phyloP scores from a whole-genome alignment of 2,113 vertebrate genomes.

The Oostethus manadensis region DNA sequence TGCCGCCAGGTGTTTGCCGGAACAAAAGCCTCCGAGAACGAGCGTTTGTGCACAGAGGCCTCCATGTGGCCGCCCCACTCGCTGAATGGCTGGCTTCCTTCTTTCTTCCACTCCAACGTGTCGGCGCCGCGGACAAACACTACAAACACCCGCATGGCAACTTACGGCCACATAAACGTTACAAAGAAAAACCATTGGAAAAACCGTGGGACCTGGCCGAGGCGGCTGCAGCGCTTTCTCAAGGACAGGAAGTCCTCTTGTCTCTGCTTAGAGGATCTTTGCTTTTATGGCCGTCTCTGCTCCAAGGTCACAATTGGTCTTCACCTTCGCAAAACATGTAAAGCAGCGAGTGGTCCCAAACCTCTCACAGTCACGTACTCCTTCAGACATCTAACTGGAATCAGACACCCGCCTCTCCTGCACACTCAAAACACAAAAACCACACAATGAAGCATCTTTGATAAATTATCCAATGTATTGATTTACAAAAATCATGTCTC shows the following conservation, averaged over 20 bases:
- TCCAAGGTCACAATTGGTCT: slow-evolving; percentile 9
- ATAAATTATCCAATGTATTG: no score
- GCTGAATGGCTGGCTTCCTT: slow-evolving; percentile 61
- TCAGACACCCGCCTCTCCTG: no score
- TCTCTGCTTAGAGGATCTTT: slow-evolving; percentile 27
- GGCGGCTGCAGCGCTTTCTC: slow-evolving; percentile 12
- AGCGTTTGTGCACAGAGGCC: slow-evolving; percentile 48
- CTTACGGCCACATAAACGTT: slow-evolving; percentile 62
- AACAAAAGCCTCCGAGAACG: slow-evolving; percentile 55
- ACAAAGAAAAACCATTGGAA: slow-evolving; percentile 33
- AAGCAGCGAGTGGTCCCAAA: no score
- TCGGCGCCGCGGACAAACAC: slow-evolving; percentile 55
- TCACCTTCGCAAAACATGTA: slow-evolving; percentile 26
- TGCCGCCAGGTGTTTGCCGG: slow-evolving; percentile 50
- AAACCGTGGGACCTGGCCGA: slow-evolving; percentile 9
- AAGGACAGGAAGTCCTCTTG: slow-evolving; percentile 41
- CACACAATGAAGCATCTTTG: no score
- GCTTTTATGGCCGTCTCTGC: not conserved
- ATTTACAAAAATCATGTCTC: no score
- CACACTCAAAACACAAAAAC: no score
- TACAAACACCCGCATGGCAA: slow-evolving; percentile 49
- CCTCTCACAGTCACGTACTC: no score
- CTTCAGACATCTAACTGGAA: no score
- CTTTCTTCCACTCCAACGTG: slow-evolving; percentile 32
- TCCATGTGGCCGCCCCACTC: slow-evolving; percentile 33